Evolutionary conservation across 2,113 vertebrate genomes (phyloP), one percentile per base, ranked within the genome.

Genomic region (Leucopsar rothschildi): DNA sequence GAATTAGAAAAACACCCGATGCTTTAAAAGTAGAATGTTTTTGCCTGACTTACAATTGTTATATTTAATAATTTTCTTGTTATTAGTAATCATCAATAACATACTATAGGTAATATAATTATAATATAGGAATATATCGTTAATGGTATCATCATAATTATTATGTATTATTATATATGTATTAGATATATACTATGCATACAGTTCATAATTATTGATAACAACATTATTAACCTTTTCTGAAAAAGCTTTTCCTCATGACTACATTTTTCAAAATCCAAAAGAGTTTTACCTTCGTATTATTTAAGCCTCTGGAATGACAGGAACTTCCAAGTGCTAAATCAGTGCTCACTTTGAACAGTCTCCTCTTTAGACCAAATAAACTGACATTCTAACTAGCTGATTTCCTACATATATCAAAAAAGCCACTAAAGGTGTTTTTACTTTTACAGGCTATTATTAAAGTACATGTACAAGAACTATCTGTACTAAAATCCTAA

Each of bases 1-100:
- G 13, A 92, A 64, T 35, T 12, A 5, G 27, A 85, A 88, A 35
- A 40, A 1, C 0, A 1, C 4, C 6, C 5, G 0, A 11, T 18
- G 9, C 20, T 86, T 81, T 61, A 44, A 44, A 77, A 52, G 27
- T 29, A 65, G 16, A n/a, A 73, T 77, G 21, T 42, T 53, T 69
- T 88, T 44, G 66, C 7, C 28, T 82, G 45, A 24, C 23, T 61
- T 35, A 39, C 6, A 78, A 81, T 47, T 61, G 15, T 18, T 57
- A 47, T 16, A 78, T 27, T 37, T 3, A 81, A 37, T 55, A 50
- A 50, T 28, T 68, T 70, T 56, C 25, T 40, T 75, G 53, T 15
- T 35, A 53, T 27, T 88, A 65, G 15, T 23, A 44, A 33, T 44
- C 45, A 53, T 47, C 16, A 82, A 22, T 47, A 66, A 29, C 23